Base-by-base conservation (phyloP, 1,140 invertebrate genomes). In the Ostrea edulis region DNA sequence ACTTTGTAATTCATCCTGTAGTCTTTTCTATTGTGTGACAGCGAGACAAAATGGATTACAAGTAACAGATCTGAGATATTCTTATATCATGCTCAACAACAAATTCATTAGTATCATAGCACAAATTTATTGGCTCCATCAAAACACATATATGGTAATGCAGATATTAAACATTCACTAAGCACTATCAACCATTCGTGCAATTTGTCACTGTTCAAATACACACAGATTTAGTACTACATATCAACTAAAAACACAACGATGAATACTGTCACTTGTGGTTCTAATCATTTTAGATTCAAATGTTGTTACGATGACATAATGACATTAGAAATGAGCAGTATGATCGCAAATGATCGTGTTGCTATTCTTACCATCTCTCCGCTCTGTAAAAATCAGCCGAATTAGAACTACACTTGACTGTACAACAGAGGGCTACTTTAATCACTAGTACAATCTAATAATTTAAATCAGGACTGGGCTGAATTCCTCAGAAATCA, bases 321-420 rank as follows among this genome's bases (percentile, higher is more conserved):
- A 9, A 77, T 77, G 68, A 29, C 68, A 77, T 29, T 29, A 25
- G 35, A 29, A 14, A 77, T 77, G 68, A 77, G 29, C 11, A 35
- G 22, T 77, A 77, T 35, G 29, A 29, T 68, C 65, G 22, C 65
- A 68, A n/a, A 68, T 25, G 22, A 25, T 9, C 9, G 25, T 68
- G 65, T n/a, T 17, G 68, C 14, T 62, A 35, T 25, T 77, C 68
- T 77, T 77, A 77, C 68, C 68, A 25, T 77, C 68, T 35, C 29
- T 29, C 68, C 68, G 35, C 25, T 77, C 68, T 77, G 68, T 77
- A 77, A 77, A 77, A 77, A 14, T 77, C 22, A 25, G 29, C 5
- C 25, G 25, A 11, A 77, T 77, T 77, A 77, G 14, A 77, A 29
- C 68, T 29, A 77, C 25, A 29, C 29, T 25, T 25, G 14, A 14